Conservation (phyloP, 2,797 vertebrate genomes). For the Acropternis orthonyx region DNA sequence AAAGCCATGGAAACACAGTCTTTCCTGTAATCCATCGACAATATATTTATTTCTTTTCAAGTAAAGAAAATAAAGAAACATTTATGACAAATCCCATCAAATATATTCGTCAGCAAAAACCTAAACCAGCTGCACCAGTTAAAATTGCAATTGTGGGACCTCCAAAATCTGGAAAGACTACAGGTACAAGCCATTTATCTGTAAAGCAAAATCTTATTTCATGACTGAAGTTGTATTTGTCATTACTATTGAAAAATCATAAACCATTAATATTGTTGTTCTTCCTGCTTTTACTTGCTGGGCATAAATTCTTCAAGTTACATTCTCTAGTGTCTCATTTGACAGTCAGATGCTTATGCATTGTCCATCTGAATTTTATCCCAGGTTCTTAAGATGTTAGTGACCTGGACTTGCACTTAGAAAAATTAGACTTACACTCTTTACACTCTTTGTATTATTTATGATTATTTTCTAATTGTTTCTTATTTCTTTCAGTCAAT, state of each 20-base stretch:
- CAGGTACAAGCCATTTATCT: constrained; percentile 75
- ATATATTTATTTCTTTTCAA: constrained; percentile 91
- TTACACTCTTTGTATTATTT: background rate
- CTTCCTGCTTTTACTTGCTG: background rate
- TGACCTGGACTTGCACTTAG: background rate
- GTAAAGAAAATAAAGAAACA: constrained; percentile 83
- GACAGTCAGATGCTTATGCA: background rate
- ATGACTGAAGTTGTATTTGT: background rate
- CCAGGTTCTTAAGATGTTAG: background rate
- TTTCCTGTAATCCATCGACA: constrained; percentile 86
- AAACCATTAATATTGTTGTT: background rate
- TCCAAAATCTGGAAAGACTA: constrained; percentile 95
- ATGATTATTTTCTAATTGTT: background rate
- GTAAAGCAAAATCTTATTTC: background rate
- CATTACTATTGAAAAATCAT: background rate
- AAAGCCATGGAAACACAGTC: constrained; percentile 69
- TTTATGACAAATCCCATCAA: constrained; percentile 92
- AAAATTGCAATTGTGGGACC: constrained; percentile 88
- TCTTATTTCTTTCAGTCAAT: background rate
- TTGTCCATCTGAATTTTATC: background rate
- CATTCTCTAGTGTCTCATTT: background rate
- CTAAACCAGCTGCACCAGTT: constrained; percentile 80
- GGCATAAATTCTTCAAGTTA: background rate
- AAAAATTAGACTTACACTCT: background rate
- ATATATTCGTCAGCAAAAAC: constrained; percentile 88